Conservation (phyloP, 1,140 invertebrate genomes). For the Aphelinus certus region DNA sequence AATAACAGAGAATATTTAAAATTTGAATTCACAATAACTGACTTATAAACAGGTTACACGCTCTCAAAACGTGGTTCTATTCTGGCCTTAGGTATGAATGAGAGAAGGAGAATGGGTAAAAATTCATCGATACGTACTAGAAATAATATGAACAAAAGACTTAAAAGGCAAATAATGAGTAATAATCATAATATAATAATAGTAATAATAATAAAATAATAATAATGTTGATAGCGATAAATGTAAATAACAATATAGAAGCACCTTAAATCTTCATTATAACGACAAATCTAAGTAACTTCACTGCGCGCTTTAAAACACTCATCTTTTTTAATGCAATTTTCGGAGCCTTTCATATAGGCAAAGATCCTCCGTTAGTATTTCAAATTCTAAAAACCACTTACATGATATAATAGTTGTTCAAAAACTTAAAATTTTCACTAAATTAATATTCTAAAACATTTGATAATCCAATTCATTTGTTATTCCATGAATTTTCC, state of each 20-base stretch:
- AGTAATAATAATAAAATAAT: conserved; percentile 38
- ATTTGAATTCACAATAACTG: conserved; percentile 36
- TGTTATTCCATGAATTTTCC: conserved; percentile 5
- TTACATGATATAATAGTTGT: conserved; percentile 3
- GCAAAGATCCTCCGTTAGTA: conserved; percentile 25
- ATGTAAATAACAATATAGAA: conserved; percentile 39
- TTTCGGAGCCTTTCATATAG: neutral
- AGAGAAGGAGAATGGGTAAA: conserved; percentile 11
- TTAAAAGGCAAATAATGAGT: conserved; percentile 36
- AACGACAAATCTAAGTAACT: conserved; percentile 46
- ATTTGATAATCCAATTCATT: conserved; percentile 15
- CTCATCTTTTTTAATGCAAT: too few species aligned
- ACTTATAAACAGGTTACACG: conserved; percentile 43
- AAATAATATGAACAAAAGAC: conserved; percentile 27
- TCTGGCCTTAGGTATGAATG: neutral
- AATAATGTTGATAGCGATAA: conserved; percentile 45
- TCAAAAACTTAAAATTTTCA: conserved; percentile 7
- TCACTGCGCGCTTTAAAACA: conserved; percentile 11
- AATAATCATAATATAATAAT: conserved; percentile 38
- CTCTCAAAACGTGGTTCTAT: neutral
- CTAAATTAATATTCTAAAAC: conserved; percentile 7
- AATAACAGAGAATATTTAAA: conserved; percentile 21
- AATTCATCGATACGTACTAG: neutral
- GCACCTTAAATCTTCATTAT: conserved; percentile 46
- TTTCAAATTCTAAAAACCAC: conserved; percentile 1